Base-by-base conservation (phyloP, 2,797 vertebrate species). In the Catharus ustulatus region DNA sequence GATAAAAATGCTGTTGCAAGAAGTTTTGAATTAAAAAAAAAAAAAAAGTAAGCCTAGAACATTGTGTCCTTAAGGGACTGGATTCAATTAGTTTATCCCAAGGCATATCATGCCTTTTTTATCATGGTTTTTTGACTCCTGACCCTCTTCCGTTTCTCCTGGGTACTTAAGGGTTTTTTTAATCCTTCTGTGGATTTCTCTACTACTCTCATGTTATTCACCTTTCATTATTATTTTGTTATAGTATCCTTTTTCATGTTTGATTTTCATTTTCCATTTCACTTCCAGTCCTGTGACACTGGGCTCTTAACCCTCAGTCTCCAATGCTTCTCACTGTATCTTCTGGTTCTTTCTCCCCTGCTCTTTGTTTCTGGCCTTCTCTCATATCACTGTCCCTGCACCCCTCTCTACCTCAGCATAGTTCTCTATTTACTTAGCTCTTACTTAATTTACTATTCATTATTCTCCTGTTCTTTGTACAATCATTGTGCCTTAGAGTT, bases 381-480 rank as follows among this genome's bases (percentile, higher is more conserved):
- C 18, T 76, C 54, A 62, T 72, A 64, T 68, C 49, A 78, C 13
- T 52, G 19, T 40, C 48, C 54, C 9, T 68, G 36, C 29, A 77
- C 9, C 40, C 11, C 15, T 24, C 16, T 68, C 61, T 75, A 67
- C 36, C 68, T 52, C 62, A 68, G 9, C 7, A 8, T 13, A 75
- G 19, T 59, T 90, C 74, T 76, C 55, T 95, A 84, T 92, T 92
- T 91, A 91, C 74, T 92, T 52, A 93, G 62, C 40, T 81, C 40
- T 85, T 87, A 58, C 68, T 93, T 83, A 38, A 85, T 89, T 82
- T 82, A 43, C 34, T 90, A 82, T 94, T 93, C 84, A 94, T 90
- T 94, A 69, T 84, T 94, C 54, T 15, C 34, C 52, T 71, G 24
- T 71, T 91, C 83, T 82, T 95, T 88, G 76, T 73, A 69, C n/a